phyloP scores from a whole-genome alignment of 2,797 vertebrate species.

The Artibeus jamaicensis region DNA sequence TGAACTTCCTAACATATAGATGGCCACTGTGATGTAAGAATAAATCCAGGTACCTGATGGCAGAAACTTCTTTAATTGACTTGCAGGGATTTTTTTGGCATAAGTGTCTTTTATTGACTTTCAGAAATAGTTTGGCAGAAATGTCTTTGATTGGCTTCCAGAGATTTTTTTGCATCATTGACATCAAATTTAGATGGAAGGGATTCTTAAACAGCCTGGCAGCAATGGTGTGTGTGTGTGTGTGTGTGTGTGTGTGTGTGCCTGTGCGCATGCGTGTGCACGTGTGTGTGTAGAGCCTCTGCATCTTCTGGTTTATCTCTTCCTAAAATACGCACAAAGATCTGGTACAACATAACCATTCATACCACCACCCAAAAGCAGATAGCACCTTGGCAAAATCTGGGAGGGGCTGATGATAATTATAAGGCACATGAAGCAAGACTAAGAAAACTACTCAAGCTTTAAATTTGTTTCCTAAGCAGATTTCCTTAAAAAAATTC shows the following conservation, averaged over 20 bases:
- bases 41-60: neutral
- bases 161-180: neutral
- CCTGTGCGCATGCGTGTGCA: neutral
- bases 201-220: neutral
- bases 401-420: neutral
- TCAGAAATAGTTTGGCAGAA: neutral
- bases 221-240: neutral
- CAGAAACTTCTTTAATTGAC: neutral
- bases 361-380: neutral
- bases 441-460: neutral
- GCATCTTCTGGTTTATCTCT: neutral
- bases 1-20: neutral
- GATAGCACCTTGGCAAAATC: neutral
- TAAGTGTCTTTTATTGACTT: neutral
- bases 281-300: neutral
- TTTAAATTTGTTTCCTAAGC: neutral
- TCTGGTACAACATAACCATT: neutral
- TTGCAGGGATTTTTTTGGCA: neutral
- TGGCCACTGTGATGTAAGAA: neutral
- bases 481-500: neutral
- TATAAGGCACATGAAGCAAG: neutral
- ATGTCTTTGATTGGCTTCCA: neutral
- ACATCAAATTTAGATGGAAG: constrained; percentile 46
- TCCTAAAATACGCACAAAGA: neutral
- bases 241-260: neutral